Evolutionary conservation across 2,888 invertebrate genomes (phyloP), one percentile per base, ranked within the genome.

Genomic region (Eupelmus urozonus): DNA sequence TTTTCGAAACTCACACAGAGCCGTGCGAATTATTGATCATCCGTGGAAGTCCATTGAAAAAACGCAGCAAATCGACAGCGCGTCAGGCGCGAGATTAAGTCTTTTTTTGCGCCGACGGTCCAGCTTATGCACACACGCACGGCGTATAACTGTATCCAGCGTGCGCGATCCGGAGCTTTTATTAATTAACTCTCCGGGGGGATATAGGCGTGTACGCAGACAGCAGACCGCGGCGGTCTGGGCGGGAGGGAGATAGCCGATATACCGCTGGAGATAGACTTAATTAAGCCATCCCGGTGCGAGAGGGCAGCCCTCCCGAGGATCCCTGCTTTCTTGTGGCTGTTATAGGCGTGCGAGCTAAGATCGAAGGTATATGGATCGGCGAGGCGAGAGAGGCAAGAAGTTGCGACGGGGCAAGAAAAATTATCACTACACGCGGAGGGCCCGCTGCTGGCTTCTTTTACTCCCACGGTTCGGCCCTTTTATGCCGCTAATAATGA

Each of bases 211-310:
- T 34, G 63, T 72, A 66, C 73, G 23, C 55, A 62, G 29, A 59
- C 34, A 2, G 71, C 18, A 51, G 34, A 16, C n/a, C n/a, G n/a
- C n/a, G n/a, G n/a, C n/a, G n/a, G n/a, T n/a, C n/a, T n/a, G 49
- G n/a, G 20, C 13, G 40, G 16, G 34, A 40, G 29, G 18, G 13
- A 74, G 73, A 66, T 7, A 29, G 57, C 20, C 76, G 76, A 76
- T 76, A 63, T n/a, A n/a, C n/a, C 69, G 62, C 63, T 42, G 11
- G 70, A 70, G 76, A 76, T 76, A 70, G 76, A 70, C 76, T 70
- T 76, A 76, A 76, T 76, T 76, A 76, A 76, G 74, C 69, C 55
- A 74, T 72, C 72, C 59, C 67, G 66, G n/a, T 25, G 55, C 69
- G 62, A 59, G 40, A 18, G 25, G 13, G 60, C 51, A 42, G n/a